A percentile compares a stretch with the other conserved stretches of the same genome.
Conservation (phyloP, 2,797 vertebrate species). For the Bradypodion pumilum region DNA sequence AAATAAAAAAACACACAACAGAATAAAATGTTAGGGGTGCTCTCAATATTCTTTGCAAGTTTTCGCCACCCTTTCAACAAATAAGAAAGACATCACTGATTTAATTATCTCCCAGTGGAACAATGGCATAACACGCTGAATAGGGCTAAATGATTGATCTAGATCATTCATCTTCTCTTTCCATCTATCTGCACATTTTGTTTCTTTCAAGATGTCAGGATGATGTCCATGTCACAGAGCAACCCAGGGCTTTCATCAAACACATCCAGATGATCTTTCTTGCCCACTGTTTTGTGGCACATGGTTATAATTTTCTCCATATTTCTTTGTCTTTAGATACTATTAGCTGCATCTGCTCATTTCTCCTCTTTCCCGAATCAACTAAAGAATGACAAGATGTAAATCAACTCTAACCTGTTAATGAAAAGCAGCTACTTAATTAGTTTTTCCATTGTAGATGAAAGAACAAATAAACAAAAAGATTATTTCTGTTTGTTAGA, state of each 20-base stretch:
- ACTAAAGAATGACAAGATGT: slow-evolving; percentile 60
- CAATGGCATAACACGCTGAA: slow-evolving; percentile 72
- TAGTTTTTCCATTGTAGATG: slow-evolving; percentile 65
- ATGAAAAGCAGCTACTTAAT: slow-evolving; percentile 71
- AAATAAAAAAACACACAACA: slow-evolving; percentile 54
- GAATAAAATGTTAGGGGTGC: slow-evolving; percentile 73
- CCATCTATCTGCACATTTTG: slow-evolving; percentile 78
- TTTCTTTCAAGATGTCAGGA: slow-evolving; percentile 74
- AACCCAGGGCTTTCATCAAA: slow-evolving; percentile 74
- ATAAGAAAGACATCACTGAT: slow-evolving; percentile 69
- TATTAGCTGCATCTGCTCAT: slow-evolving; percentile 78
- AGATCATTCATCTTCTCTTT: slow-evolving; percentile 79
- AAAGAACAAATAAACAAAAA: slow-evolving; percentile 67
- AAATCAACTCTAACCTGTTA: slow-evolving; percentile 54
- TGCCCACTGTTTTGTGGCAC: slow-evolving; percentile 74
- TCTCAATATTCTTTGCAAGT: slow-evolving; percentile 75
- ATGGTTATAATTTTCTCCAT: slow-evolving; percentile 79
- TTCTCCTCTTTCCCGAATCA: slow-evolving; percentile 60
- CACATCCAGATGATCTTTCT: slow-evolving; percentile 77
- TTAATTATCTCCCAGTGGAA: slow-evolving; percentile 75
- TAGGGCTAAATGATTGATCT: slow-evolving; percentile 79
- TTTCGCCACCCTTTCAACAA: slow-evolving; percentile 62
- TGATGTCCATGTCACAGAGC: slow-evolving; percentile 72
- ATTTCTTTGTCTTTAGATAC: slow-evolving; percentile 73
- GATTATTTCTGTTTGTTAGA: slow-evolving; percentile 73